phyloP scores from a whole-genome alignment of 2,113 vertebrate species.

The Cichladusa arquata region DNA sequence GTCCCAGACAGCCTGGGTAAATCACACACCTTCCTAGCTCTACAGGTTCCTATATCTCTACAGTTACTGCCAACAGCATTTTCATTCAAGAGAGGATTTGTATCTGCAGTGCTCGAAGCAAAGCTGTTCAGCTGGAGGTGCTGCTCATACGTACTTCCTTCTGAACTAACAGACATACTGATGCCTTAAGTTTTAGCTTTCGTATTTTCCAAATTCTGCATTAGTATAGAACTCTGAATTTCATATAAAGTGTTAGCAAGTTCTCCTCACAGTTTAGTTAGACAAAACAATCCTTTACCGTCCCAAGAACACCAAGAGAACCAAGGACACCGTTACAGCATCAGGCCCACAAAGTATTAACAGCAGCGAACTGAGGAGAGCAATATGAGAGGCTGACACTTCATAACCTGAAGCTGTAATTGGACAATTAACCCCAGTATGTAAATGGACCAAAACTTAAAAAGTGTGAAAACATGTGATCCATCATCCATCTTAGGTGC shows the following conservation, averaged over 20 bases:
- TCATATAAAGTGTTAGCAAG: not conserved
- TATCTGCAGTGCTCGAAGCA: not conserved
- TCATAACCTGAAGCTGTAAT: not conserved
- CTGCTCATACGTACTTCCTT: not conserved
- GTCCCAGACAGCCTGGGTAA: not conserved
- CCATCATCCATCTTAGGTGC: fast-evolving
- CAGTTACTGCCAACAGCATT: not conserved
- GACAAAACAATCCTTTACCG: not conserved
- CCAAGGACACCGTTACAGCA: not conserved
- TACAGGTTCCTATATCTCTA: not conserved
- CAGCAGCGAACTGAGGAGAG: not conserved
- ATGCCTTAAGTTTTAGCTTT: not conserved
- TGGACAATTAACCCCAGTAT: too few species aligned
- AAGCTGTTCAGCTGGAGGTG: not conserved
- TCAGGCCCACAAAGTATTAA: not conserved
- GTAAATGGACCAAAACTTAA: not conserved
- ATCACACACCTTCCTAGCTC: not conserved
- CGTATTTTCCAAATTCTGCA: not conserved
- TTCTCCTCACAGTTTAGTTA: not conserved
- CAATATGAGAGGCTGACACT: not conserved
- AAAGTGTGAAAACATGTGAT: not conserved
- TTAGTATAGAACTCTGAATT: not conserved
- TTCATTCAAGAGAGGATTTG: not conserved
- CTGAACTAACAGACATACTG: not conserved
- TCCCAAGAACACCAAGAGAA: not conserved